Base-by-base conservation (phyloP, 2,113 vertebrate genomes). In the Daubentonia madagascariensis region DNA sequence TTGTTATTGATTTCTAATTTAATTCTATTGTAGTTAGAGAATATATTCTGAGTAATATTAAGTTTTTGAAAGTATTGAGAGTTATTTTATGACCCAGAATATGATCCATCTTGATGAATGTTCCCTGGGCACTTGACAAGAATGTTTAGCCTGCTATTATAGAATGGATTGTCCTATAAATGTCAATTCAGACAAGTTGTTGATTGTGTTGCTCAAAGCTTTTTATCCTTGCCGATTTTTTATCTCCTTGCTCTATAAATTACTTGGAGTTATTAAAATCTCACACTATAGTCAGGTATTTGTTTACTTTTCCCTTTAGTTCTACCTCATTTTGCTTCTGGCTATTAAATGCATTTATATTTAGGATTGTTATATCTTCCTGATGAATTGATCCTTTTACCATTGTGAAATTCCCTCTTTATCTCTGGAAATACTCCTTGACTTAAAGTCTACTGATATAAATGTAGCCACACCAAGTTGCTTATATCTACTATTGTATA, bases 191-290 rank as follows among this genome's bases (percentile, higher is more conserved):
- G 28, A 61, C 75, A 91, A 57, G 17, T n/a, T 79, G 45, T 85
- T 95, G 85, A 50, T 72, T 85, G 3, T 79, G 23, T 72, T 80
- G 20, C 72, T 93, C 79, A 61, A n/a, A 89, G 54, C 25, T 37
- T 85, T 85, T 89, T 37, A 73, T 89, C 16, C 43, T 92, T 45
- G 52, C 28, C 32, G 43, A 88, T 45, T 84, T 92, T 91, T 84
- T 72, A 70, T 35, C 35, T 73, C 48, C 17, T 84, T 72, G 25
- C 70, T 78, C 32, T 95, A 57, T 80, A 79, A 95, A 89, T 85
- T 92, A 89, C 76, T 84, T 92, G 70, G 54, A 52, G 54, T 89
- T 93, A 79, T 85, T 92, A 72, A 93, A 95, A 93, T 65, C 18
- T 85, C n/a, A 52, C 54, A 30, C 70, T 61, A 37, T 70, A 86